Conservation (phyloP, 2,888 invertebrate genomes). For the Tachystola acroxantha region DNA sequence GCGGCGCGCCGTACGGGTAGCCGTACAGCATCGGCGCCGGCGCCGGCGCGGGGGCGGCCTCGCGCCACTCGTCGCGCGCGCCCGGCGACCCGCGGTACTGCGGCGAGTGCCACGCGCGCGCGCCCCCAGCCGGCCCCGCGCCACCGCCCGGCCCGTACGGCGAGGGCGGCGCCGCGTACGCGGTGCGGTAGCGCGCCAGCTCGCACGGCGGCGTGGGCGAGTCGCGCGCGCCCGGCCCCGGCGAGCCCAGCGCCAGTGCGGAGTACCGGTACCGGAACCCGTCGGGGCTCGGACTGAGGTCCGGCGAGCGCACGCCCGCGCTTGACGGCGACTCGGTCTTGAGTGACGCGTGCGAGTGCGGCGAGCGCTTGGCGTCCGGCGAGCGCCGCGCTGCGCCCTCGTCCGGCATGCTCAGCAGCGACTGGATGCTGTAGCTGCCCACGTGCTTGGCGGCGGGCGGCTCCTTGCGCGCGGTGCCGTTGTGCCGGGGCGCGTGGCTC, state of each 20-base stretch:
- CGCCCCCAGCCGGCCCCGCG: constrained; percentile 32
- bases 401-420: constrained; percentile 84
- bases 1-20: constrained; percentile 56
- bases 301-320: constrained; percentile 55
- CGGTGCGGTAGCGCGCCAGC: constrained; percentile 51
- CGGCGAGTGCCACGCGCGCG: constrained; percentile 25
- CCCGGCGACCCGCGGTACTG: constrained; percentile 30
- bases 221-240: constrained; percentile 48
- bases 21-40: constrained; percentile 57
- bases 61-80: constrained; percentile 48
- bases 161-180: constrained; percentile 28
- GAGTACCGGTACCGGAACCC: constrained; percentile 57
- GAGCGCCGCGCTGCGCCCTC: constrained; percentile 50
- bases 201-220: constrained; percentile 54
- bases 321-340: constrained; percentile 62
- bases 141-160: constrained; percentile 40
- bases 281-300: constrained; percentile 64
- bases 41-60: too few relatives aligned
- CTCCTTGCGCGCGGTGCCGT: constrained; percentile 45
- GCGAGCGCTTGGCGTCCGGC: constrained; percentile 45
- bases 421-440: constrained; percentile 91
- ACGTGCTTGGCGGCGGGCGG: constrained; percentile 62
- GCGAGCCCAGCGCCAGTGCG: constrained; percentile 47
- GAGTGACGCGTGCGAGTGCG: constrained; percentile 46
- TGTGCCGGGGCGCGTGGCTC: constrained; percentile 37